Conservation (phyloP, 2,113 vertebrate species). For the Engystomops pustulosus region DNA sequence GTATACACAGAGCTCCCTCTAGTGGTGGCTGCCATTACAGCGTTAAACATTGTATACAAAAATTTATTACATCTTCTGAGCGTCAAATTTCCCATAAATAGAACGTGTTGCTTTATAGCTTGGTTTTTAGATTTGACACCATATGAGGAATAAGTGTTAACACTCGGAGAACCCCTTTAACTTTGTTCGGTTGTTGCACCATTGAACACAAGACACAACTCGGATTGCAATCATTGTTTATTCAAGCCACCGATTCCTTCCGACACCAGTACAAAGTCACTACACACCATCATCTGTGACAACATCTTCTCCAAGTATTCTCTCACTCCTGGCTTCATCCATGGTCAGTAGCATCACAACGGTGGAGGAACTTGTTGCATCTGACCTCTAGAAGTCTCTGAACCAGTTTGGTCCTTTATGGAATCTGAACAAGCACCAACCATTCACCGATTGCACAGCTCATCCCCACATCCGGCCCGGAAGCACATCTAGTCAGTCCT, state of each 20-base stretch:
- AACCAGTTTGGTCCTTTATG: not conserved
- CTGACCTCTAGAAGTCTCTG: not conserved
- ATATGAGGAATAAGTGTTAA: no score
- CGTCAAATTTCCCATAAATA: no score
- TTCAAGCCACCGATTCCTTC: not conserved
- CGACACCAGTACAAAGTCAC: conserved; percentile 9
- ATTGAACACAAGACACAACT: not conserved
- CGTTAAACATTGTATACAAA: no score
- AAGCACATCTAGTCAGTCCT: conserved; percentile 75
- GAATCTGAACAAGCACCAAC: not conserved
- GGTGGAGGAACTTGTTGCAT: not conserved
- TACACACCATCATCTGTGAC: not conserved
- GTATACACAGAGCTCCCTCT: no score
- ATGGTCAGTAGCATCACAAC: not conserved
- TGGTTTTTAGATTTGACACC: no score
- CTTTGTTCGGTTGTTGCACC: no score
- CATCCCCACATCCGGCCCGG: not conserved
- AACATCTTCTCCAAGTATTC: not conserved
- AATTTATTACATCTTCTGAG: no score
- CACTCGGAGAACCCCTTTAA: no score
- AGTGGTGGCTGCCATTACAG: no score
- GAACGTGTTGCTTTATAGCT: no score
- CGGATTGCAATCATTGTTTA: conserved; percentile 21
- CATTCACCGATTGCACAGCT: not conserved
- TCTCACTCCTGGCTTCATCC: not conserved